Conservation (phyloP, 2,888 invertebrate genomes). For the Conomelus anceps region DNA sequence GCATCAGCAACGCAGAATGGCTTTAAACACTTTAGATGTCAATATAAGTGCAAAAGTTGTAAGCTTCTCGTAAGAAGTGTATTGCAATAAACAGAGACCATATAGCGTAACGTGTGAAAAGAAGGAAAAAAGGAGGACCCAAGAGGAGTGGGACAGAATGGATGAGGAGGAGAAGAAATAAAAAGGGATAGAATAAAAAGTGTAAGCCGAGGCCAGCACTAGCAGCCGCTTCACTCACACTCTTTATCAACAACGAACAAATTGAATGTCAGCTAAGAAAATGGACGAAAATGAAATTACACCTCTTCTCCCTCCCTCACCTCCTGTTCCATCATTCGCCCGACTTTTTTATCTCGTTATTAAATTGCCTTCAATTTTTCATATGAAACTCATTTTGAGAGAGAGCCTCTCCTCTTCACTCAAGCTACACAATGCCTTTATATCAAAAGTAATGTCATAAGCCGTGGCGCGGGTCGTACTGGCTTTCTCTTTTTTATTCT, state of each 20-base stretch:
- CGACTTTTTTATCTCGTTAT: conserved; percentile 31
- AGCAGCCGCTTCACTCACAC: conserved; percentile 12
- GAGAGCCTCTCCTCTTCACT: neutral
- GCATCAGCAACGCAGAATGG: neutral
- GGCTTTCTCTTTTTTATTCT: neutral
- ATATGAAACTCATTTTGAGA: conserved; percentile 34
- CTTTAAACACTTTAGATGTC: neutral
- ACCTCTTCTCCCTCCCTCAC: neutral
- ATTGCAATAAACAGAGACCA: neutral
- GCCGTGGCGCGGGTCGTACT: neutral
- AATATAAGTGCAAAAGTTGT: neutral
- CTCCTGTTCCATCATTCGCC: neutral
- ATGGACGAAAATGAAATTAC: conserved; percentile 7
- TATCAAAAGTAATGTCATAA: conserved; percentile 14
- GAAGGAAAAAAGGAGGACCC: neutral
- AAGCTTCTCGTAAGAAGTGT: neutral
- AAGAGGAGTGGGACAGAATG: neutral
- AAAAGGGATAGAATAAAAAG: neutral
- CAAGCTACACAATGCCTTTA: conserved; percentile 12
- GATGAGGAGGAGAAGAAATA: neutral
- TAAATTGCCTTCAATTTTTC: conserved; percentile 35
- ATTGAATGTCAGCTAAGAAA: conserved; percentile 14
- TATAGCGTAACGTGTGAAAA: neutral
- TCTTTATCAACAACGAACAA: neutral
- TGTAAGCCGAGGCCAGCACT: conserved; percentile 6